Conservation (phyloP, 1,140 invertebrate species). For the Campoletis sonorensis region DNA sequence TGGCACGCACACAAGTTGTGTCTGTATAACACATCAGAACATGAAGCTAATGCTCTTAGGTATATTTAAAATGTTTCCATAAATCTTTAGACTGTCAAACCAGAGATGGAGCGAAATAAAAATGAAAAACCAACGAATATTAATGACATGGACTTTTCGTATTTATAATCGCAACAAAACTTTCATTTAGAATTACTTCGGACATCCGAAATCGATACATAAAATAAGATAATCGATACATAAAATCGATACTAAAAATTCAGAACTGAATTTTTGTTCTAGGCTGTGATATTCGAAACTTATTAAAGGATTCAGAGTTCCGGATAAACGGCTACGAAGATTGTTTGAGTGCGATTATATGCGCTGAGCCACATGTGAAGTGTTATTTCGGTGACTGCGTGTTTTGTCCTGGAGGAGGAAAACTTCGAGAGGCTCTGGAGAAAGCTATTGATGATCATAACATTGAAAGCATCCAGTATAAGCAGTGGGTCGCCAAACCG, state of each 20-base stretch:
- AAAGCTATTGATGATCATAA: conserved; percentile 51
- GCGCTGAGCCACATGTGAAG: conserved; percentile 35
- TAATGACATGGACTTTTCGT: too few species aligned
- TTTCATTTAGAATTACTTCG: too few species aligned
- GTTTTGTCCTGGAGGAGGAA: conserved; percentile 42
- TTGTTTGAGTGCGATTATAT: conserved; percentile 48
- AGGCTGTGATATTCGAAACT: conserved; percentile 39
- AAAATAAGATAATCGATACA: conserved; percentile 18
- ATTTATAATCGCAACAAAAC: too few species aligned
- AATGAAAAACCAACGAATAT: too few species aligned
- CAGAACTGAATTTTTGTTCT: conserved; percentile 20
- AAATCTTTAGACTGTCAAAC: too few species aligned
- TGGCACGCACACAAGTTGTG: conserved; percentile 39
- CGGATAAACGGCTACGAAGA: conserved; percentile 41
- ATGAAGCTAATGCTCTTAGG: conserved; percentile 43
- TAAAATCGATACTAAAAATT: background rate
- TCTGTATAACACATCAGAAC: conserved; percentile 44
- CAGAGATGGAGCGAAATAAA: too few species aligned
- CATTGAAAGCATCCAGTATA: conserved; percentile 56
- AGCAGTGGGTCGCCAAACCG: conserved; percentile 58
- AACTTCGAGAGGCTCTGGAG: conserved; percentile 44
- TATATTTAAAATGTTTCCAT: conserved; percentile 35
- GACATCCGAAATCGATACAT: too few species aligned
- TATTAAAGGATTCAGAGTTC: conserved; percentile 21
- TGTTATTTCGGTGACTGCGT: conserved; percentile 50